Evolutionary conservation across 2,113 vertebrate species (phyloP).

Genomic region (Chloropsis hardwickii): DNA sequence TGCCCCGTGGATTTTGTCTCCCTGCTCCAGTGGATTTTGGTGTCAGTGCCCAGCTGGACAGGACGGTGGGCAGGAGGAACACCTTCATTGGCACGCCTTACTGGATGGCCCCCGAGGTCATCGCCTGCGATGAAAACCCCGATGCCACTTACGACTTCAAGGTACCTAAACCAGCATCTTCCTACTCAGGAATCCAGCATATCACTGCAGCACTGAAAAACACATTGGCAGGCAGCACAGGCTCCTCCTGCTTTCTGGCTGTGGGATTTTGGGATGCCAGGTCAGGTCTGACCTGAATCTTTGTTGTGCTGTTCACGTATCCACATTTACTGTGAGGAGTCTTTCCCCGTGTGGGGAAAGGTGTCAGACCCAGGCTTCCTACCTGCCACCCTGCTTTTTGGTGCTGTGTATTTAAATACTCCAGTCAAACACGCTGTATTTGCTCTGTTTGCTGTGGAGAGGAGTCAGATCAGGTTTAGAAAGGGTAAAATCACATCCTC

Average conservation of each 20-base stretch:
- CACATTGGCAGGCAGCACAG: rapidly evolving
- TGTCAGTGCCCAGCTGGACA: conserved; percentile 94
- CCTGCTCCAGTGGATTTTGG: conserved; percentile 89
- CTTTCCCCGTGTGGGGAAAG: background rate
- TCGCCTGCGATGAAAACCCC: conserved; percentile 96
- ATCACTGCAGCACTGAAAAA: background rate
- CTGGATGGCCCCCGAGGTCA: conserved; percentile 99
- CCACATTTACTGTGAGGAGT: background rate
- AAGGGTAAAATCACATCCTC: conserved; percentile 24
- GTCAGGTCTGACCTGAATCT: background rate
- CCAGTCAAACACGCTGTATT: background rate
- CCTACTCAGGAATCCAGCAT: background rate
- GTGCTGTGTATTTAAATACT: background rate
- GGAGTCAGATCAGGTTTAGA: conserved; percentile 23
- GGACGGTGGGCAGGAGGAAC: conserved; percentile 94
- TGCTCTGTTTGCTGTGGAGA: background rate
- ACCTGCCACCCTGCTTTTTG: background rate
- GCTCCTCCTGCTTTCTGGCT: background rate
- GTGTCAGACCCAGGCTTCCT: background rate
- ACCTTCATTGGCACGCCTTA: conserved; percentile 98
- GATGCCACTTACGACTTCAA: conserved; percentile 99
- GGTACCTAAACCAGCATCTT: conserved; percentile 64
- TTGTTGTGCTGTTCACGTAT: background rate
- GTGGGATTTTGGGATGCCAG: background rate
- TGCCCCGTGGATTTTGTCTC: background rate